Conservation (phyloP, 1,140 invertebrate genomes). For the Zaprionus camerounensis region DNA sequence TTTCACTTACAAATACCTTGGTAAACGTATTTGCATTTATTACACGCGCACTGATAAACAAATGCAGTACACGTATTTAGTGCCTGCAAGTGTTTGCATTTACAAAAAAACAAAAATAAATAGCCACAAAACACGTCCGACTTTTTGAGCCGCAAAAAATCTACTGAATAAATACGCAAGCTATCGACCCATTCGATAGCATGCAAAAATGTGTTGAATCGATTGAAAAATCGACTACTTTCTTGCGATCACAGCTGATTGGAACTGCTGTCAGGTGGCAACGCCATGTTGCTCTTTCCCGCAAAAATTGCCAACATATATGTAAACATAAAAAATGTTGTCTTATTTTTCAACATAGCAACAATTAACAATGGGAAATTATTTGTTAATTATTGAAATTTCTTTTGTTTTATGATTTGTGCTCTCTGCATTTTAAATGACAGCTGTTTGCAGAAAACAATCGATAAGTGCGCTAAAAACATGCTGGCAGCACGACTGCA, state of each 20-base stretch:
- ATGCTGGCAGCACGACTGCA: neutral
- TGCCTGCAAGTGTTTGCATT: conserved; percentile 49
- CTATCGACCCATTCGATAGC: conserved; percentile 41
- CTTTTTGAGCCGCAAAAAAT: conserved; percentile 50
- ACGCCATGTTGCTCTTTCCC: neutral
- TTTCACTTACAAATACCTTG: conserved; percentile 7
- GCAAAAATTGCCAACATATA: neutral
- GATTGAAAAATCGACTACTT: conserved; percentile 40
- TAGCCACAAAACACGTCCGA: conserved; percentile 54
- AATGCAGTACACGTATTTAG: conserved; percentile 51
- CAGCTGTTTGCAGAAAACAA: neutral
- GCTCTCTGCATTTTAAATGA: neutral
- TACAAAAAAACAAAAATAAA: conserved; percentile 56
- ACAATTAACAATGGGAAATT: neutral
- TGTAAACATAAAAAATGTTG: too few relatives aligned
- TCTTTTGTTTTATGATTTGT: neutral
- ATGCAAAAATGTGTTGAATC: conserved; percentile 29
- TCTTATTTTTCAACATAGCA: neutral
- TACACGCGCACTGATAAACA: conserved; percentile 41
- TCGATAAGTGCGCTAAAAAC: neutral
- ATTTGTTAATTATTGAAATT: neutral
- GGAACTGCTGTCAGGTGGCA: conserved; percentile 18
- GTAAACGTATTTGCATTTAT: conserved; percentile 24
- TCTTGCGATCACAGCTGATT: conserved; percentile 36
- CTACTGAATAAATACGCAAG: conserved; percentile 47